phyloP scores from a whole-genome alignment of 2,113 vertebrate species.

The Apodemus speciosus region DNA sequence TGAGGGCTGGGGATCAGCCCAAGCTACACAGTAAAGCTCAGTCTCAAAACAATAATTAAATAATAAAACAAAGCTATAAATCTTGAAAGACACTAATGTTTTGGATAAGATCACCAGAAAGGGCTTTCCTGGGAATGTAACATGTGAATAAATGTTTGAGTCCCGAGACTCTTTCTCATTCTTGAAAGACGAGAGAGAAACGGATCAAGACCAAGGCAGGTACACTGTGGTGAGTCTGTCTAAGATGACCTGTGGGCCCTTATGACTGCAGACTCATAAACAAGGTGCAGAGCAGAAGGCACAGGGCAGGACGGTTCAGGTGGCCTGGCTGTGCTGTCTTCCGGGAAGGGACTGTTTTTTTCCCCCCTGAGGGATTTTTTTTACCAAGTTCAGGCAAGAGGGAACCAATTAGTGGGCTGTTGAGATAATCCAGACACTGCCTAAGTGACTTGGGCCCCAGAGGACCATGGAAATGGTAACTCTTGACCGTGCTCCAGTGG shows the following conservation, averaged over 20 bases:
- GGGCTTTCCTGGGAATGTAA: neutral
- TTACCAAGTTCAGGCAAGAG: neutral
- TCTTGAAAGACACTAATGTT: neutral
- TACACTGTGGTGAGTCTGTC: neutral
- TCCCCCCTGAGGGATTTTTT: neutral
- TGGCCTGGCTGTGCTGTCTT: neutral
- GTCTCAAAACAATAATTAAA: neutral
- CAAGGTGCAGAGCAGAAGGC: neutral
- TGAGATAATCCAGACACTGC: constrained; percentile 17
- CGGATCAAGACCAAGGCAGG: neutral
- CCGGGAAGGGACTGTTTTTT: neutral
- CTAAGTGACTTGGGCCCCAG: neutral
- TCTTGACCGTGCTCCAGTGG: neutral
- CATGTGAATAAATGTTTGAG: constrained; percentile 2
- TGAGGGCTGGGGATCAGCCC: neutral
- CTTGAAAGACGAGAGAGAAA: neutral
- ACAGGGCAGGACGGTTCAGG: neutral
- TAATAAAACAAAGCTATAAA: neutral
- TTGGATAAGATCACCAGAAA: constrained; percentile 11
- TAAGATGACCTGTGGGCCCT: neutral
- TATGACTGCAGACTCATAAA: neutral
- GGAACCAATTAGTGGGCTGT: neutral
- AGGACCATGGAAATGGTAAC: neutral
- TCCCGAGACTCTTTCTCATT: neutral
- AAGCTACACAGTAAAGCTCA: no score